phyloP scores from a whole-genome alignment of 1,140 invertebrate genomes.

The Eubasilissa regina region DNA sequence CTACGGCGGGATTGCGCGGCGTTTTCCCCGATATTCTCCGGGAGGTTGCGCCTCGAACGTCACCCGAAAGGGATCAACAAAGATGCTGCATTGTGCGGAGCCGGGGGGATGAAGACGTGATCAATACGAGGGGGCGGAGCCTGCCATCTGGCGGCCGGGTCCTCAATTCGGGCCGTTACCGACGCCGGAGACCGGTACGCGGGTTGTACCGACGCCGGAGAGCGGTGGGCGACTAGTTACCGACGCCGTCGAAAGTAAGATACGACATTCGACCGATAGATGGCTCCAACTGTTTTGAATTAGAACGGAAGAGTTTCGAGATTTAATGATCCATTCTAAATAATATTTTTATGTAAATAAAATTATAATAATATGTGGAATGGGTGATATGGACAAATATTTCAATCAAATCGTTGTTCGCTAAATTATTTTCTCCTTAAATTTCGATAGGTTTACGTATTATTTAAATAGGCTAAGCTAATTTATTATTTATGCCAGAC shows the following conservation, averaged over 20 bases:
- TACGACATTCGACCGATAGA: slow-evolving; percentile 2
- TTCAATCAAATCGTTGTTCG: too few relatives aligned
- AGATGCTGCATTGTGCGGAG: slow-evolving; percentile 58
- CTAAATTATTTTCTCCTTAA: too few relatives aligned
- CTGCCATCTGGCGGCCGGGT: slow-evolving; percentile 49
- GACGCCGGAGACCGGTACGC: slow-evolving; percentile 22
- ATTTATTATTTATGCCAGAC: too few relatives aligned
- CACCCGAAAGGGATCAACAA: slow-evolving; percentile 56
- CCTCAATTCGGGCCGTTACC: background rate
- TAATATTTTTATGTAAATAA: too few relatives aligned
- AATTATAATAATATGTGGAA: too few relatives aligned
- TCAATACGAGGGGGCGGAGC: slow-evolving; percentile 51
- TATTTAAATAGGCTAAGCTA: too few relatives aligned
- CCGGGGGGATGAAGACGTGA: slow-evolving; percentile 40
- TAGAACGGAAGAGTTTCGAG: background rate
- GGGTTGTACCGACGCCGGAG: background rate
- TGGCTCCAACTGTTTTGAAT: slow-evolving; percentile 7
- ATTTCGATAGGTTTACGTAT: too few relatives aligned
- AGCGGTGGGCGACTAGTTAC: background rate
- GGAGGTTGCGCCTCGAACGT: slow-evolving; percentile 33
- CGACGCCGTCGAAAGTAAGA: background rate
- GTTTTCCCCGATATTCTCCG: slow-evolving; percentile 33
- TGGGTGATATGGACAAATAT: too few relatives aligned
- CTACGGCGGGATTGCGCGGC: slow-evolving; percentile 15
- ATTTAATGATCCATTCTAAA: too few relatives aligned